Evolutionary conservation across 2,113 vertebrate genomes (phyloP), one percentile per base, ranked within the genome.

Genomic region (Microcebus jonahi): DNA sequence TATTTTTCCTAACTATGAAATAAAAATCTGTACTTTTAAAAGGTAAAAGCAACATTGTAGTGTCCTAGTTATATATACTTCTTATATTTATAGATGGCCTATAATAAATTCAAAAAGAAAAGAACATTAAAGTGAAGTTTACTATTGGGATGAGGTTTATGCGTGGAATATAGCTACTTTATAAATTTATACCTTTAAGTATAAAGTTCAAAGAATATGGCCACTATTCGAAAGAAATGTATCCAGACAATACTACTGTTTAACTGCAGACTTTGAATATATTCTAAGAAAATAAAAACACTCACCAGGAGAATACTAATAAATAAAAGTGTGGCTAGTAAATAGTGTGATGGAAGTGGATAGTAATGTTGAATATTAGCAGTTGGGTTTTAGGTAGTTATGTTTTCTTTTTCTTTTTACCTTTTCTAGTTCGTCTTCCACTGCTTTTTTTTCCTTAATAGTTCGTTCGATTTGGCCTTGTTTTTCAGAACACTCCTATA

Each of bases 351-450:
- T 42, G 82, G 63, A 63, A 84, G 75, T 77, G 48, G 86, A 94
- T 7, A 97, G 73, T 80, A 20, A 77, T 67, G 79, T 2, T 79
- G 91, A 68, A 50, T 25, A 67, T 91, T 70, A 86, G 71, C 67
- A 65, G 87, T 31, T 84, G 55, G n/a, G 36, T 75, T 85, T 84
- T 86, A 90, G 79, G 68, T 68, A 94, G 68, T 25, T 71, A 48
- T 4, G 29, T 57, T 77, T 88, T 63, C 71, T 70, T 13, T 96
- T 73, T 18, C 79, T 67, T 65, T 84, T 98, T 98, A 99, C 99
- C 99, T 99, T 99, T 97, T 99, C 99, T 39, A 99, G 98, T 96
- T 99, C 99, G 97, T 99, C 99, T 98, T 99, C 99, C 81, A 99
- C 98, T 27, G 99, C 99, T 97, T 98, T 99, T 97, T 99, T 99